Evolutionary conservation across 2,888 invertebrate species (phyloP).

Genomic region (Cremastobaeus sp.): DNA sequence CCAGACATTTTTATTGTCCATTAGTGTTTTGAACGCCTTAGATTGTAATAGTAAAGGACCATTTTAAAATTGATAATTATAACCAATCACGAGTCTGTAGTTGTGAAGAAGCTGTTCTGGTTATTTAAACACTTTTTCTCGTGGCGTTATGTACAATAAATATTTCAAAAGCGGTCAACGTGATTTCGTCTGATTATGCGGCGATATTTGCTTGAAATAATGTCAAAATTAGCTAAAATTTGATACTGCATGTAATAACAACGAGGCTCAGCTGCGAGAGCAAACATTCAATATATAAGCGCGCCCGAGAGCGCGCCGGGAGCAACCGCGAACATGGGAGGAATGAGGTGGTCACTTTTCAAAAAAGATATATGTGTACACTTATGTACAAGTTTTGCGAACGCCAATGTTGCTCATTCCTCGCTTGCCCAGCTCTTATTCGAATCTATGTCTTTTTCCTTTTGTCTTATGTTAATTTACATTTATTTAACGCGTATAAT

Average conservation of each 20-base stretch:
- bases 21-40: too few species aligned
- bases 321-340: slow-evolving; percentile 15
- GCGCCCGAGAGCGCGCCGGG: too few species aligned
- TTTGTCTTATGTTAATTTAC: not conserved
- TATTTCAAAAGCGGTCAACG: slow-evolving; percentile 22
- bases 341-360: slow-evolving; percentile 13
- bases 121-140: slow-evolving; percentile 10
- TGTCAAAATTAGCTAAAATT: slow-evolving; percentile 25
- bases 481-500: slow-evolving; percentile 30
- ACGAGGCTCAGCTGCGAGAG: slow-evolving; percentile 12
- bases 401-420: slow-evolving; percentile 17
- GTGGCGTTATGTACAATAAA: slow-evolving; percentile 28
- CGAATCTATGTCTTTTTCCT: not conserved
- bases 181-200: slow-evolving; percentile 4
- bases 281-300: slow-evolving; percentile 12
- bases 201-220: slow-evolving; percentile 17
- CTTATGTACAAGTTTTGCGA: slow-evolving; percentile 21
- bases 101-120: not conserved
- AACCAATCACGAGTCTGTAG: too few species aligned
- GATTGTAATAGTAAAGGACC: too few species aligned
- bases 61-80: too few species aligned
- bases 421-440: slow-evolving; percentile 5
- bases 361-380: slow-evolving; percentile 16
- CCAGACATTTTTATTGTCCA: too few species aligned
- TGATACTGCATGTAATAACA: slow-evolving; percentile 44